A percentile compares a stretch with the other conserved stretches of the same genome.
Conservation (phyloP, 1,140 invertebrate genomes). For the Sycobia sp. region DNA sequence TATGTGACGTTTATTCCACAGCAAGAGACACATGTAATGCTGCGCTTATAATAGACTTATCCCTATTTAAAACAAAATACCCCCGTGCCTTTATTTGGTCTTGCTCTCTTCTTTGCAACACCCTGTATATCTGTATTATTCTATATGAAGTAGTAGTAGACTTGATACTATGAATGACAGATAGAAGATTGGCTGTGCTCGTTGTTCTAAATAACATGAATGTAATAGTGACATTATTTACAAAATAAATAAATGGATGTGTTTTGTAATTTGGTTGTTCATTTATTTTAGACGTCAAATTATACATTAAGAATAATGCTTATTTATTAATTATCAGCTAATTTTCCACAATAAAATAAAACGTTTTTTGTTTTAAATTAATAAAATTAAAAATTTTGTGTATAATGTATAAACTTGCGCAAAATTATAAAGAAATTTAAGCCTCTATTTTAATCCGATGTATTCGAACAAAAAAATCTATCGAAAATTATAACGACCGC, state of each 20-base stretch:
- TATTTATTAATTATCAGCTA: no score
- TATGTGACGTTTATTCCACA: neutral
- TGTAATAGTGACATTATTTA: constrained; percentile 29
- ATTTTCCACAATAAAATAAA: no score
- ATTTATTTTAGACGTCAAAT: no score
- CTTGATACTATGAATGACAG: constrained; percentile 11
- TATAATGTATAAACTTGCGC: no score
- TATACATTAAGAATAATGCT: no score
- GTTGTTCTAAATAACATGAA: constrained; percentile 22
- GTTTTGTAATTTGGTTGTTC: constrained; percentile 26
- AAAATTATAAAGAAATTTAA: no score
- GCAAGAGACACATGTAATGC: constrained; percentile 4
- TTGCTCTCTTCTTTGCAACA: constrained; percentile 29
- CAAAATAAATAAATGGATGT: constrained; percentile 20
- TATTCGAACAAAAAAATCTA: no score
- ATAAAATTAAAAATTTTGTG: no score
- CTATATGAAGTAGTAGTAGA: neutral
- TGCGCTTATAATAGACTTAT: constrained; percentile 8
- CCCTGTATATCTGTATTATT: constrained; percentile 13
- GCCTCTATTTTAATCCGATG: no score
- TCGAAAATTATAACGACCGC: no score
- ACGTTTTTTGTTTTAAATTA: no score
- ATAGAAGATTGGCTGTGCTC: constrained; percentile 31
- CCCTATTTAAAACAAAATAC: constrained; percentile 12
- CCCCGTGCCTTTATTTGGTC: constrained; percentile 30